These are phyloP conservation scores for Pandion haliaetus DNA, from an alignment of 2,113 vertebrate species.

Conservation along the genomic window DNA sequence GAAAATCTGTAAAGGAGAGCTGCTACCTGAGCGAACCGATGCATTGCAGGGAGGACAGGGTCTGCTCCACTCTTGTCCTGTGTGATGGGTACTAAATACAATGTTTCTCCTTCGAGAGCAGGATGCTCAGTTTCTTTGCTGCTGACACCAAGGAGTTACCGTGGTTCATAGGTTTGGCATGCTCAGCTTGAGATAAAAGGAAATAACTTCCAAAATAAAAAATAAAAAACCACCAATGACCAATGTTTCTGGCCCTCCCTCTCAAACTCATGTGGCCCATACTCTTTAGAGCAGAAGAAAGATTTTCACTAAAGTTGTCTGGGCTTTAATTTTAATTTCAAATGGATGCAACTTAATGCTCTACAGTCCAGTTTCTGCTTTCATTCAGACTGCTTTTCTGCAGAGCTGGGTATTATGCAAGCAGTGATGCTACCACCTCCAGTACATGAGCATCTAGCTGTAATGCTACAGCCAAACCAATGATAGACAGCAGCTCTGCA, in stretches of 20 bases:
- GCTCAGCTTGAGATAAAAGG: background rate
- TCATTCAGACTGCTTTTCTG: background rate
- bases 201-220: background rate
- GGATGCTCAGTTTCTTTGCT: background rate
- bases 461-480: accelerated
- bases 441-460: accelerated
- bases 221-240: too few species aligned
- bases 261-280: background rate
- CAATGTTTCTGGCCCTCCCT: background rate
- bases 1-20: background rate
- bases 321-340: background rate
- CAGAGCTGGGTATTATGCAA: background rate
- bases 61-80: background rate
- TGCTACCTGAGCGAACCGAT: accelerated
- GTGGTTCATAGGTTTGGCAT: background rate
- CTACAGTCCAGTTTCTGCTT: background rate
- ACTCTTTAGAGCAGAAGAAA: background rate
- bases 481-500: background rate
- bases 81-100: background rate
- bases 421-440: background rate
- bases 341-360: background rate
- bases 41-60: accelerated
- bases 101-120: too few species aligned
- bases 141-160: background rate
- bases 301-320: background rate